Conservation (phyloP, 2,113 vertebrate genomes). For the Cyanoderma ruficeps region DNA sequence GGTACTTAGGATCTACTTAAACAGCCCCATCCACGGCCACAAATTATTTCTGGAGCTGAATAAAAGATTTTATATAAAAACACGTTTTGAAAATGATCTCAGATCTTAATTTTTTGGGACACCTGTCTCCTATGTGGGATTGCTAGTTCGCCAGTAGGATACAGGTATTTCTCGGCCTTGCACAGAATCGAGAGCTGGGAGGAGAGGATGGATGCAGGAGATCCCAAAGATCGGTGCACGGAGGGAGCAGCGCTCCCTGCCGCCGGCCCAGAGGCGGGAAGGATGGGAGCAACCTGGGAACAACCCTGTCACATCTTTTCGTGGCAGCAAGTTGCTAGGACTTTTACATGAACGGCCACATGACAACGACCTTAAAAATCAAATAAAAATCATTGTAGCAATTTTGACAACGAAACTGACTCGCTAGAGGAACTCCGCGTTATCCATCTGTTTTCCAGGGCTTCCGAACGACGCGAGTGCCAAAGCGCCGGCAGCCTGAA, state of each 20-base stretch:
- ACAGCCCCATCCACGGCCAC: neutral
- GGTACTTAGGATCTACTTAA: neutral
- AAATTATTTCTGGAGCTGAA: neutral
- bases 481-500: neutral
- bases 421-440: neutral
- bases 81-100: neutral
- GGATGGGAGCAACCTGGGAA: neutral
- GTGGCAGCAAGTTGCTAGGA: neutral
- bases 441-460: neutral
- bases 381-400: neutral
- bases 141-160: fast-evolving
- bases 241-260: neutral
- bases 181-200: fast-evolving
- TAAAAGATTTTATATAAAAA: neutral
- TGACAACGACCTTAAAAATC: neutral
- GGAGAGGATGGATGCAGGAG: fast-evolving
- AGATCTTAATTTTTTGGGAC: neutral
- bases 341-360: neutral
- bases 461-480: neutral
- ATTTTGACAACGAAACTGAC: neutral
- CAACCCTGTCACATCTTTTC: neutral
- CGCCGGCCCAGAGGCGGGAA: neutral
- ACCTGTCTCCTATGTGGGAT: fast-evolving
- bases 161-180: neutral
- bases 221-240: fast-evolving